Conservation (phyloP, 2,888 invertebrate species). For the Cerceris rybyensis region DNA sequence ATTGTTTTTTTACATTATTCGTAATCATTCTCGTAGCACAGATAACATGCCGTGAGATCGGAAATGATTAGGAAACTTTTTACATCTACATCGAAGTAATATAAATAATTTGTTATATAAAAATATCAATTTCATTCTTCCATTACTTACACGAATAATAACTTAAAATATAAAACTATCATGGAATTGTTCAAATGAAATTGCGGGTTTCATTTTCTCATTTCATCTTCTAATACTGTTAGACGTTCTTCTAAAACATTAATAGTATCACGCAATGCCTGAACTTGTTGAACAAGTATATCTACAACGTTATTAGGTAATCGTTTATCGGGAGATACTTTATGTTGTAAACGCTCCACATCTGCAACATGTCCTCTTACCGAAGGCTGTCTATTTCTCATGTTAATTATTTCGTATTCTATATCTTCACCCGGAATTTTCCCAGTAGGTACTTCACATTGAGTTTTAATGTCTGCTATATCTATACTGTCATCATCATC, state of each 20-base stretch:
- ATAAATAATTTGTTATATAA: constrained; percentile 3
- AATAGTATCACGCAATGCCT: constrained; percentile 84
- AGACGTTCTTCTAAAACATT: constrained; percentile 84
- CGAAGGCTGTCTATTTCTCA: constrained; percentile 47
- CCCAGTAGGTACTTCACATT: constrained; percentile 46
- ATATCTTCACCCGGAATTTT: constrained; percentile 43
- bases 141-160: constrained; percentile 5
- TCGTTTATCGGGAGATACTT: constrained; percentile 7
- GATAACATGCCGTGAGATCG: not conserved
- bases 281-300: constrained; percentile 84
- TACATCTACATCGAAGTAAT: not conserved
- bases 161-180: constrained; percentile 15
- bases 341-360: constrained; percentile 15
- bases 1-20: not conserved
- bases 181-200: constrained; percentile 7
- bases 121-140: constrained; percentile 9
- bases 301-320: constrained; percentile 75
- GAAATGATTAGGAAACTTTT: not conserved
- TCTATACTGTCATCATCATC: constrained; percentile 41
- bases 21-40: not conserved
- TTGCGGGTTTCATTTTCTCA: constrained; percentile 60
- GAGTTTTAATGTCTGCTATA: constrained; percentile 30
- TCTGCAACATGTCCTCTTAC: constrained; percentile 39
- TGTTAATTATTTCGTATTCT: constrained; percentile 64
- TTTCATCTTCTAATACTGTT: constrained; percentile 83